phyloP scores from a whole-genome alignment of 2,797 vertebrate genomes.

The Phaenicophaeus curvirostris region DNA sequence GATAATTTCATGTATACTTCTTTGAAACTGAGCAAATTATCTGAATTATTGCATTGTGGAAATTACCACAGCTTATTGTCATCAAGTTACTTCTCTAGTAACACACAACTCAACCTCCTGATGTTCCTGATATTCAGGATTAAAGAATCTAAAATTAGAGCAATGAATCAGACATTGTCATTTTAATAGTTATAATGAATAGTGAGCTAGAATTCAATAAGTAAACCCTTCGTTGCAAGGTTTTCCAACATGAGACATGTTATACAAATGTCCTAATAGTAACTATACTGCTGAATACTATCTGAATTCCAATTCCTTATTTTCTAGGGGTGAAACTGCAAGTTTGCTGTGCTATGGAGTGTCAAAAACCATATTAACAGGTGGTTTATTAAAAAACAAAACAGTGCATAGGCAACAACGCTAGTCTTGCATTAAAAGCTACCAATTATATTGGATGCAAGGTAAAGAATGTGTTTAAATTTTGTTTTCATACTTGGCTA shows the following conservation, averaged over 20 bases:
- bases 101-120: not conserved
- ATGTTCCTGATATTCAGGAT: not conserved
- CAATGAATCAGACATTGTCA: not conserved
- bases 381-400: not conserved
- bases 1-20: not conserved
- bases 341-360: not conserved
- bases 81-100: not conserved
- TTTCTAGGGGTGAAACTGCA: not conserved
- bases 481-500: not conserved
- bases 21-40: not conserved
- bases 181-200: not conserved
- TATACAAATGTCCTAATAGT: not conserved
- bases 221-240: not conserved
- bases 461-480: not conserved
- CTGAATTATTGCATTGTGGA: not conserved
- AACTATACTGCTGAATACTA: not conserved
- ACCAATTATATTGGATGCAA: not conserved
- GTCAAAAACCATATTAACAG: not conserved
- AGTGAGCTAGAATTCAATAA: not conserved
- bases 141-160: not conserved
- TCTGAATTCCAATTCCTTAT: not conserved
- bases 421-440: not conserved
- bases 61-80: not conserved
- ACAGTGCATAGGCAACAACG: not conserved
- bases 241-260: not conserved